Conservation (phyloP, 2,888 invertebrate species). For the Charanyca ferruginea region DNA sequence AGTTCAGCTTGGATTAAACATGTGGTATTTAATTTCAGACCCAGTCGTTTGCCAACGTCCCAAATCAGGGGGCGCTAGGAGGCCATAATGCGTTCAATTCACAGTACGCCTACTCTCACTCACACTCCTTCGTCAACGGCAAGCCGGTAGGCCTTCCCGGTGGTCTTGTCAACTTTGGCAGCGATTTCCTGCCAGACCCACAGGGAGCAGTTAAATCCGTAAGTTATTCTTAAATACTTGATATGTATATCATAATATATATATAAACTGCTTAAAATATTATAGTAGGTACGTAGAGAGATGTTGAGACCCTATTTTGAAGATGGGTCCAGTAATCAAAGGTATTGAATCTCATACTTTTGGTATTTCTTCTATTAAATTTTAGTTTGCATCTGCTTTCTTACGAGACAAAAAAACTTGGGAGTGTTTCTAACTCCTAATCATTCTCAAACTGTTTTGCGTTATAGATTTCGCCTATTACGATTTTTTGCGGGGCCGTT, state of each 20-base stretch:
- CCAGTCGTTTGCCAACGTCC: neutral
- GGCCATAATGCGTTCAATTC: constrained; percentile 31
- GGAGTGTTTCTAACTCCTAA: too few relatives aligned
- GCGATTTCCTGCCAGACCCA: constrained; percentile 64
- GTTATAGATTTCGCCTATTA: too few relatives aligned
- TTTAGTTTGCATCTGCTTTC: too few relatives aligned
- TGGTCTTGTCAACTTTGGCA: constrained; percentile 8
- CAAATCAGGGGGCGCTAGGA: neutral
- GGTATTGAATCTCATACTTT: too few relatives aligned
- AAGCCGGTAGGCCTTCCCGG: constrained; percentile 8
- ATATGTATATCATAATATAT: neutral
- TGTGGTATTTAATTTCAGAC: constrained; percentile 20
- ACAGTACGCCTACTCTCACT: constrained; percentile 30
- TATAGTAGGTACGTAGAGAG: too few relatives aligned
- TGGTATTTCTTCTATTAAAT: too few relatives aligned
- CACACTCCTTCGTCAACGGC: constrained; percentile 28
- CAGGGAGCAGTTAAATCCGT: constrained; percentile 10
- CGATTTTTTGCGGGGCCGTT: too few relatives aligned
- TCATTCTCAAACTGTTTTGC: too few relatives aligned
- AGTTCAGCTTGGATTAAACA: neutral
- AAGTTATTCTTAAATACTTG: constrained; percentile 12
- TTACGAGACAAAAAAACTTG: too few relatives aligned
- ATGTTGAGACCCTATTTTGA: too few relatives aligned
- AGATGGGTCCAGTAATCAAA: too few relatives aligned
- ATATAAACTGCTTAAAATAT: too few relatives aligned